phyloP scores from a whole-genome alignment of 1,140 invertebrate genomes.

The Cotesia typhae region DNA sequence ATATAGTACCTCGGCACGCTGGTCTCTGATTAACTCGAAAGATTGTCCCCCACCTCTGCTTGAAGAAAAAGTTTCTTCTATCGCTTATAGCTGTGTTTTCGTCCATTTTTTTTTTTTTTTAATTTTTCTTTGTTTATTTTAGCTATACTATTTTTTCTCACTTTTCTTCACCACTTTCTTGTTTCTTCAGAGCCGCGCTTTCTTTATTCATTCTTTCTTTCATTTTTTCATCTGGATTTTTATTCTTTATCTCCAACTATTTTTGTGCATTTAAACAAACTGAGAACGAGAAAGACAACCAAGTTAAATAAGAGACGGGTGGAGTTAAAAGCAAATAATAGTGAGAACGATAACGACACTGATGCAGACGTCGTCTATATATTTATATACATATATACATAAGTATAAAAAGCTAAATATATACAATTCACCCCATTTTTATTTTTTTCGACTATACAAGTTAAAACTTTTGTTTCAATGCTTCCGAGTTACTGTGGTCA shows the following conservation, averaged over 20 bases:
- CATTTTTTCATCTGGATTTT: constrained; percentile 9
- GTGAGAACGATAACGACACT: constrained; percentile 36
- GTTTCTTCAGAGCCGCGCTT: constrained; percentile 6
- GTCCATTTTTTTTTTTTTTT: constrained; percentile 25
- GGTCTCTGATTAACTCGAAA: constrained; percentile 55
- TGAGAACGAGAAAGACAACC: constrained; percentile 24
- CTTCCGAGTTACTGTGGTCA: too few relatives aligned
- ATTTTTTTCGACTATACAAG: neutral
- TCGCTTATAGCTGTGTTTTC: constrained; percentile 8
- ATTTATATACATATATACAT: constrained; percentile 17
- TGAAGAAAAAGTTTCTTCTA: constrained; percentile 26
- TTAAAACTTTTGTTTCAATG: neutral
- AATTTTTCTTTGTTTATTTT: neutral
- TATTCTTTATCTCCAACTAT: constrained; percentile 11
- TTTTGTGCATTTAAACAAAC: constrained; percentile 26
- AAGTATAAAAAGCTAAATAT: neutral
- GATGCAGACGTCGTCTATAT: neutral
- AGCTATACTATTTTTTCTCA: constrained; percentile 21
- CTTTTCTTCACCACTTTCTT: constrained; percentile 23
- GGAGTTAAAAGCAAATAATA: constrained; percentile 38
- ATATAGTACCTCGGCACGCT: constrained; percentile 40
- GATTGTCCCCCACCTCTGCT: constrained; percentile 32
- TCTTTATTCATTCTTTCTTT: neutral
- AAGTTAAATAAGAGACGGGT: constrained; percentile 13
- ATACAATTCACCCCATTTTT: constrained; percentile 12